These are phyloP conservation scores for Anisognathus igniventris DNA, from an alignment of 2,797 vertebrate genomes.

Conservation along the genomic window DNA sequence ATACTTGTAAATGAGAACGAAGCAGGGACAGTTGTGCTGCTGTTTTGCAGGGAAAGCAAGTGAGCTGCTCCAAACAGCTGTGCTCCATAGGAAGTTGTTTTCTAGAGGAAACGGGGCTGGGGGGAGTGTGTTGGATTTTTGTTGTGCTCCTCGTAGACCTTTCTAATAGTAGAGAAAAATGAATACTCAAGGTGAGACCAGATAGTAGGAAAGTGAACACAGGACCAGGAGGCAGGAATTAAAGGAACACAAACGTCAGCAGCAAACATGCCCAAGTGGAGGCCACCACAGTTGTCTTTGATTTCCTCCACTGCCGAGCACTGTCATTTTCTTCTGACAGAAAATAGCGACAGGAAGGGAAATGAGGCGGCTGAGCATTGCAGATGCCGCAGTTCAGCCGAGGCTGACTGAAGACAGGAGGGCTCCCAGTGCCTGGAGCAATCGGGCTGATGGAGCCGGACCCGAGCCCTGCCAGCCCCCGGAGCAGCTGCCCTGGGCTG, in stretches of 20 bases:
- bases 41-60: not conserved
- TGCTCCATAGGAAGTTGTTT: not conserved
- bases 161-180: not conserved
- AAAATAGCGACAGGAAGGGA: not conserved
- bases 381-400: not conserved
- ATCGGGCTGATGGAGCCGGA: rapidly evolving
- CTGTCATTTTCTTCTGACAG: not conserved
- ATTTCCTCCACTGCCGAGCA: not conserved
- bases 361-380: rapidly evolving
- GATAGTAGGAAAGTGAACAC: not conserved
- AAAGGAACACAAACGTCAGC: not conserved
- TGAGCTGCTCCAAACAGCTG: not conserved
- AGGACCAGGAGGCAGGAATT: not conserved
- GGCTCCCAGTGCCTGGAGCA: not conserved
- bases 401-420: not conserved
- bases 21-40: not conserved
- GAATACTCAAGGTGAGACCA: not conserved
- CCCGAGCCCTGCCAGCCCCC: not conserved
- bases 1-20: not conserved
- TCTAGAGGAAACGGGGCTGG: not conserved
- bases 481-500: rapidly evolving
- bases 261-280: not conserved
- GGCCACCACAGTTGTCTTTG: not conserved
- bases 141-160: not conserved
- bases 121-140: not conserved